Base-by-base conservation (phyloP, 2,888 invertebrate genomes). In the Stomorhina lunata region DNA sequence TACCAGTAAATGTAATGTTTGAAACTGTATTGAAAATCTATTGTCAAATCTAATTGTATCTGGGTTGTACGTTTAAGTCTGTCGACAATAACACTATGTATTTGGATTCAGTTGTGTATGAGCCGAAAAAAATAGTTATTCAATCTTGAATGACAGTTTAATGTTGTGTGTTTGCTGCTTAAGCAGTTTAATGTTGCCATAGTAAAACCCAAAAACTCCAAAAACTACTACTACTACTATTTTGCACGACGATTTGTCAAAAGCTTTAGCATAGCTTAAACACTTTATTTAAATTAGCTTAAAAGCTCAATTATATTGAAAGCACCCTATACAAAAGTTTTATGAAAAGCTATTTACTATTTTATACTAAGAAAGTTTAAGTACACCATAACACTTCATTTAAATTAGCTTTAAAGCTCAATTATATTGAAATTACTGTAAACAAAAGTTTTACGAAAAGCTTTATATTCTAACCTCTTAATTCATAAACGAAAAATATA, bases 121-220 rank as follows among this genome's bases (percentile, higher is more conserved):
- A 25, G 50, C 6, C 5, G 65, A 12, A 55, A 59, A 34, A 73
- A 65, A 34, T 59, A 22, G 78, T 73, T 78, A 69, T 78, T 63
- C 40, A 37, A n/a, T n/a, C 65, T 82, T 69, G 78, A 78, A 69
- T 75, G 81, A 82, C 78, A 79, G 29, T 71, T 82, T 71, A 75
- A 75, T 82, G 78, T 45, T 73, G 78, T 73, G n/a, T 55, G 40
- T 63, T 57, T 48, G 75, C 81, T 82, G 81, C 73, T 75, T 75
- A 75, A 79, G 81, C 81, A 82, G 81, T 71, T 53, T 66, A 69
- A 78, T 73, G 50, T 43, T 69, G 63, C 63, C 53, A 50, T 22
- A 57, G 68, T 53, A 50, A 59, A 50, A 68, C 48, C 25, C 15
- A 34, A 22, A 17, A 45, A 15, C n/a, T n/a, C n/a, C n/a, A 34